Base-by-base conservation (phyloP, 2,888 invertebrate species). In the Drosophila lacicola region DNA sequence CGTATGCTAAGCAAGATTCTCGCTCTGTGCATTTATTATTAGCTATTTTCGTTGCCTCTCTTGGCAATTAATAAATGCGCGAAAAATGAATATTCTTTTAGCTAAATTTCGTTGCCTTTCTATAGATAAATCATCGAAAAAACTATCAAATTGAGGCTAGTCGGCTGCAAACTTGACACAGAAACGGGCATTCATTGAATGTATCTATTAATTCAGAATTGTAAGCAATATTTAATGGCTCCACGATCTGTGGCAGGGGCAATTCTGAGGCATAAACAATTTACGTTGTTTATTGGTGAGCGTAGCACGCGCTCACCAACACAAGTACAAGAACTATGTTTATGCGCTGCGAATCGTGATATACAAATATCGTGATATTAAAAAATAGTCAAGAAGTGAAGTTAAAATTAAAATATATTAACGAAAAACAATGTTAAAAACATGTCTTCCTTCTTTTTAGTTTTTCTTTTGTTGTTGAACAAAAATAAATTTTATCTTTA, bases 81-180 rank as follows among this genome's bases (percentile, higher is more conserved):
- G 19, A n/a, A 55, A 71, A 53, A 49, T 63, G 44, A 60, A 62
- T 44, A 58, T 58, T 51, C 17, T 6, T 34, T 41, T 51, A 54
- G 54, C 36, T 55, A 49, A 51, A 58, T 54, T 14, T 36, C 54
- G n/a, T 44, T 33, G 46, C 44, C 54, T 61, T 58, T 49, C 44
- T 57, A 58, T 61, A 64, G 47, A 66, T 65, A 47, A 21, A 53
- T 42, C 47, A 8, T 44, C 51, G 8, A 25, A 44, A 17, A 25
- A 25, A 44, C n/a, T 36, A 56, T 66, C 42, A 39, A 49, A 86
- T 86, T 66, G 81, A 47, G 86, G 82, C 56, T 86, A 61, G 8
- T 45, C 41, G 62, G 45, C 49, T 58, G 78, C 72, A 87, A 87
- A 83, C 82, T 83, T 83, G 82, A 83, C 82, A 83, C 80, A 84